A percentile compares a stretch with the other conserved stretches of the same genome.
Conservation (phyloP, 2,797 vertebrate genomes). For the Sebastes vulpes region DNA sequence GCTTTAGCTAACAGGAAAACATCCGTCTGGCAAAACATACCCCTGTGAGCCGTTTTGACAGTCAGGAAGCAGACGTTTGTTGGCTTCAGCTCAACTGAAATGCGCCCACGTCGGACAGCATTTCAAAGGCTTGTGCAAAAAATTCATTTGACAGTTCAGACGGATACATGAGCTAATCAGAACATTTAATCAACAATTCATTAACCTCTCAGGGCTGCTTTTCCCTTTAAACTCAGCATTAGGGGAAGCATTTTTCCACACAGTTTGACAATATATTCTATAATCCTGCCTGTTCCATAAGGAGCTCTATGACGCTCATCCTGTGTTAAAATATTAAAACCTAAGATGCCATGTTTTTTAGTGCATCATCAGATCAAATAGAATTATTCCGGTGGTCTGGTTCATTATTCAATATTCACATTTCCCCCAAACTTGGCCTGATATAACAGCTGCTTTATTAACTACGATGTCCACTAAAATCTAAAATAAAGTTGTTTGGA, state of each 20-base stretch:
- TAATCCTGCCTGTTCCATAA: not conserved
- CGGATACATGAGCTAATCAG: not conserved
- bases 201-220: not conserved
- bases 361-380: not conserved
- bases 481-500: not conserved
- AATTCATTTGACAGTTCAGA: not conserved
- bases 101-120: not conserved
- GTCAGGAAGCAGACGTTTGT: not conserved
- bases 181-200: not conserved
- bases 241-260: not conserved
- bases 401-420: not conserved
- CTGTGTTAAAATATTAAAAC: not conserved
- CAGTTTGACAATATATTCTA: not conserved
- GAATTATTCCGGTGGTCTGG: not conserved
- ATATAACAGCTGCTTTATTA: not conserved
- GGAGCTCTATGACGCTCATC: not conserved
- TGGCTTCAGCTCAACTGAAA: not conserved
- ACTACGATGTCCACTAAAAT: not conserved
- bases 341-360: not conserved
- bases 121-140: not conserved
- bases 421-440: not conserved
- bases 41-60: not conserved
- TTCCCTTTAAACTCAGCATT: not conserved
- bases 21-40: not conserved
- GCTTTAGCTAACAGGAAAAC: not conserved